Base-by-base conservation (phyloP, 2,797 vertebrate species). In the Falco rusticolus region DNA sequence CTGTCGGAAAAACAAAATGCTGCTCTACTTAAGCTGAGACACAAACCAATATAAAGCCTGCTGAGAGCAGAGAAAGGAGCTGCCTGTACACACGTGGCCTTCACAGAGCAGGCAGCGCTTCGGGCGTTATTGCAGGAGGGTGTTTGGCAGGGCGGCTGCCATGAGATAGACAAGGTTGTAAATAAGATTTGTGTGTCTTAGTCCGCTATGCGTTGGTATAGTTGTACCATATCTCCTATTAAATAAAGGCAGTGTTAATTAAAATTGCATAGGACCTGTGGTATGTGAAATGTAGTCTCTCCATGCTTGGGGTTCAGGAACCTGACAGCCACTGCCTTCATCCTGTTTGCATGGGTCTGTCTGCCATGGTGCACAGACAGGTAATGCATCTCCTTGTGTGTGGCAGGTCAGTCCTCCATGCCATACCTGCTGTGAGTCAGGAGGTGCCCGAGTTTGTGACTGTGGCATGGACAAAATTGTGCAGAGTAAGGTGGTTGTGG, bases 51-150 rank as follows among this genome's bases (percentile, higher is more conserved):
- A 5, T 9, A 8, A 3, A 29, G 43, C 21, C 54, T 37, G 51
- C 31, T 61, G 79, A 34, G 37, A 31, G 70, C 60, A 16, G 48
- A 11, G 43, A 10, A n/a, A 10, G 50, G 31, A 53, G 66, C 66
- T 68, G 75, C 34, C 11, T 37, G 60, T 19, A 5, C 33, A 12
- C 0, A 0, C 0, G 2, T 3, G 4, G 24, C 48, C 60, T 34
- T 33, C 4, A 11, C 48, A 11, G 45, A 51, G 45, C 39, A 5
- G 51, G 64, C n/a, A 22, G 45, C 1, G 1, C 41, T 43, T 51
- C 13, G 7, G 45, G 45, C 29, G 11, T 2, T 56, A 5, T 16
- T 80, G 56, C 37, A n/a, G 74, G 82, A 51, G 50, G 34, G 28
- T 6, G 1, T 39, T 75, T 82, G 66, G 47, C 19, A 41, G 20